Evolutionary conservation across 2,797 vertebrate genomes (phyloP), one percentile per base, ranked within the genome.

Genomic region (Pempheris klunzingeri): DNA sequence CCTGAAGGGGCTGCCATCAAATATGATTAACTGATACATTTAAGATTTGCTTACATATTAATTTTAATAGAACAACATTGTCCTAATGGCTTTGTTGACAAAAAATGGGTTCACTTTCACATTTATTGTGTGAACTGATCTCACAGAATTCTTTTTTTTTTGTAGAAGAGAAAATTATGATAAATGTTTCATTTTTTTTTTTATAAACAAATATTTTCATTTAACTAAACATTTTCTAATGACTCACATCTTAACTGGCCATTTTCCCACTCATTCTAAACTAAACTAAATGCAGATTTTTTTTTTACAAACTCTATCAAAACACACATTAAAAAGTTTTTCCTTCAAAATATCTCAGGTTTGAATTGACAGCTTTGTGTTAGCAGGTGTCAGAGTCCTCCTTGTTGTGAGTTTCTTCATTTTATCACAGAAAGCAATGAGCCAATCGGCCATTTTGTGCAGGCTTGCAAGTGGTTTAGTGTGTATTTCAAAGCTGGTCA

Each of bases 351-450:
- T 22, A 14, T 89, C 78, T 88, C 78, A 54, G 90, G 91, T 79
- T 74, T 92, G 75, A 88, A 89, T 92, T 95, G 92, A 95, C 92
- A 95, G 89, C 91, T 90, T 90, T 93, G 88, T 82, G 91, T 88
- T 91, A 93, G 93, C 93, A 94, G 90, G 93, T 93, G 89, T 94
- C 94, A 94, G 86, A 92, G 92, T 93, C 94, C 93, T 92, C 92
- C 94, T 94, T 93, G 93, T 94, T 96, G 94, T 94, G 94, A 95
- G 95, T 96, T 96, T 91, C 94, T 94, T 96, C 96, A 94, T 97
- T 97, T 97, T 95, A 96, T 96, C 95, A 95, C 97, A 96, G 94
- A 96, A 97, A 95, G 95, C 96, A 97, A 97, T 97, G 97, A 98
- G 96, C 95, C 97, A 94, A 90, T 93, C 92, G 94, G 94, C 95